Percentiles rank a stretch among this genome's conserved stretches.
Conservation (phyloP, 2,113 vertebrate species). For the Seriola aureovittata region DNA sequence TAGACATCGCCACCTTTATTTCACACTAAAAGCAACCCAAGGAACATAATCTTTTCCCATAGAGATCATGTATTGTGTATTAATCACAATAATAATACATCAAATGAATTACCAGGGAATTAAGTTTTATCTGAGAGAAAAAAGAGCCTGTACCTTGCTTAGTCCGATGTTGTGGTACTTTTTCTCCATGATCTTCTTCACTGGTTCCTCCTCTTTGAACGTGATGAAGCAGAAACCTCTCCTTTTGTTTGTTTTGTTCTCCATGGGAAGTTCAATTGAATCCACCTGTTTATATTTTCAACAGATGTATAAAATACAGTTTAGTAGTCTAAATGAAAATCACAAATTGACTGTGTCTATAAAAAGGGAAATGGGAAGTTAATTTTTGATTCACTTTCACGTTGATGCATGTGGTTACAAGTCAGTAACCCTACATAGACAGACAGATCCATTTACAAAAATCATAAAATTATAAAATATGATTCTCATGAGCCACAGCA, state of each 20-base stretch:
- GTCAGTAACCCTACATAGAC: neutral
- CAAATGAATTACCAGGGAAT: neutral
- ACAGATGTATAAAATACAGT: neutral
- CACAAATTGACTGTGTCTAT: neutral
- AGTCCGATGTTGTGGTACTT: constrained; percentile 99
- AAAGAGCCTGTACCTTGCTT: constrained; percentile 90
- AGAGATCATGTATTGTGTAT: neutral
- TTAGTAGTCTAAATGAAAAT: neutral
- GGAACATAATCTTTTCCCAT: neutral
- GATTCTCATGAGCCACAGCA: too few relatives aligned
- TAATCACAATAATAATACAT: neutral
- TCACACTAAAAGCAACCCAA: constrained; percentile 88
- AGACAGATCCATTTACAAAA: neutral
- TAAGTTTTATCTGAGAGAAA: neutral
- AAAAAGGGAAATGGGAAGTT: neutral
- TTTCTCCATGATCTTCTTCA: constrained; percentile 98
- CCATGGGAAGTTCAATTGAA: constrained; percentile 98
- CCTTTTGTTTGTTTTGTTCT: constrained; percentile 99
- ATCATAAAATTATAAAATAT: too few relatives aligned
- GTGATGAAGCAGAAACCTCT: constrained; percentile 99
- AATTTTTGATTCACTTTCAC: neutral
- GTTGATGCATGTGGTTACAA: neutral
- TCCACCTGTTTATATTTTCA: constrained; percentile 87
- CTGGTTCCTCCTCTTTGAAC: constrained; percentile 96
- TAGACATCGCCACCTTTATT: constrained; percentile 99